phyloP scores from a whole-genome alignment of 2,797 vertebrate species.

The Peromyscus nudipes region DNA sequence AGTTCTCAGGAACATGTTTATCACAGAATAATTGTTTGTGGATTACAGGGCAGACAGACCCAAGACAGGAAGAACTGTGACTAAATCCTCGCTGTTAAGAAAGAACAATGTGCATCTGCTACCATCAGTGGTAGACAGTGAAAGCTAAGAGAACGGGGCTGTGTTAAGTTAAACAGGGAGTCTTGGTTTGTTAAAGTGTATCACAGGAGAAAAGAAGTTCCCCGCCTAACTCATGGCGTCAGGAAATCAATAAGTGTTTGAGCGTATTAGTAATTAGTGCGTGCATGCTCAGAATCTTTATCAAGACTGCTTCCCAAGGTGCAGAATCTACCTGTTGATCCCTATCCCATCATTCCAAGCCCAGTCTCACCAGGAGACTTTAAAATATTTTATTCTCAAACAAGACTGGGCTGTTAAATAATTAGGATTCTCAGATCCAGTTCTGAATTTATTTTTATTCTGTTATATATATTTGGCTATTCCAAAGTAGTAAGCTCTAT shows the following conservation, averaged over 20 bases:
- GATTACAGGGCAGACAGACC: background rate
- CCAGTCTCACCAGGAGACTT: background rate
- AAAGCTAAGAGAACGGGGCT: background rate
- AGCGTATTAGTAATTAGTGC: background rate
- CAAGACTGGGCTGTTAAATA: background rate
- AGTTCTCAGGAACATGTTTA: background rate
- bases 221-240: background rate
- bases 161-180: background rate
- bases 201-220: background rate
- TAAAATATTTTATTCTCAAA: background rate
- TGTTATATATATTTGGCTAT: background rate
- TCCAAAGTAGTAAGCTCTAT: conserved; percentile 27
- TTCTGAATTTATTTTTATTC: background rate
- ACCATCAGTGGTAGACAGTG: no score
- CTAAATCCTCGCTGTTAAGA: background rate
- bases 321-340: background rate
- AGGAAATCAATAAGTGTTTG: background rate
- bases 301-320: background rate
- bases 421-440: background rate
- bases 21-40: background rate
- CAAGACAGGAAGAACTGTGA: background rate
- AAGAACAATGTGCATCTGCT: background rate
- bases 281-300: background rate
- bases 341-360: no score
- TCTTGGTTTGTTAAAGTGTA: background rate